phyloP scores from a whole-genome alignment of 2,888 invertebrate species.

The Xiphydria camelus region DNA sequence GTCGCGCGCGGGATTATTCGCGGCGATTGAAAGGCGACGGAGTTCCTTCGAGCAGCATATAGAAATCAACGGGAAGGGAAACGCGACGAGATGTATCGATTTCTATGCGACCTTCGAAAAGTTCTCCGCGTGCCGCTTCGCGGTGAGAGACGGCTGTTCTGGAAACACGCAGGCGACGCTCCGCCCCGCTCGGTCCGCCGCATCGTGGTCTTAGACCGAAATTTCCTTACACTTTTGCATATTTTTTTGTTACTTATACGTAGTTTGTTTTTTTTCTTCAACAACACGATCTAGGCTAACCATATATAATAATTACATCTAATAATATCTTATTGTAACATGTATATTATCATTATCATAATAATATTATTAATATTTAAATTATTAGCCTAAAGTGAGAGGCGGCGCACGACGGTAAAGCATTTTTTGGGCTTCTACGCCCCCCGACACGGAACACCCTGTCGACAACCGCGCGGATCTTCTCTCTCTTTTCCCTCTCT shows the following conservation, averaged over 20 bases:
- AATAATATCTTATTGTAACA: slow-evolving; percentile 59
- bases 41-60: too few species aligned
- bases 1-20: too few species aligned
- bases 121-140: too few species aligned
- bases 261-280: slow-evolving; percentile 54
- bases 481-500: too few species aligned
- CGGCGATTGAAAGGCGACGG: too few species aligned
- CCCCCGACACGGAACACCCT: slow-evolving; percentile 56
- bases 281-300: slow-evolving; percentile 59
- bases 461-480: slow-evolving; percentile 49
- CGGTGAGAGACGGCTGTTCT: too few species aligned
- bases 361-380: slow-evolving; percentile 52
- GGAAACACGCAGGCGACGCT: too few species aligned
- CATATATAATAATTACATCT: slow-evolving; percentile 59
- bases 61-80: too few species aligned
- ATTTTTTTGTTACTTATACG: slow-evolving; percentile 43
- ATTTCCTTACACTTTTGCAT: slow-evolving; percentile 21
- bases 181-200: slow-evolving; percentile 49
- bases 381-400: slow-evolving; percentile 58
- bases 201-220: slow-evolving; percentile 49
- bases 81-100: too few species aligned
- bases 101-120: too few species aligned
- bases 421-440: slow-evolving; percentile 52
- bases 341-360: slow-evolving; percentile 55
- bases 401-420: slow-evolving; percentile 58